Percentiles rank a stretch among this genome's conserved stretches.
Evolutionary conservation across 1,140 invertebrate genomes (phyloP).

Genomic region (Probaryconus sp.): DNA sequence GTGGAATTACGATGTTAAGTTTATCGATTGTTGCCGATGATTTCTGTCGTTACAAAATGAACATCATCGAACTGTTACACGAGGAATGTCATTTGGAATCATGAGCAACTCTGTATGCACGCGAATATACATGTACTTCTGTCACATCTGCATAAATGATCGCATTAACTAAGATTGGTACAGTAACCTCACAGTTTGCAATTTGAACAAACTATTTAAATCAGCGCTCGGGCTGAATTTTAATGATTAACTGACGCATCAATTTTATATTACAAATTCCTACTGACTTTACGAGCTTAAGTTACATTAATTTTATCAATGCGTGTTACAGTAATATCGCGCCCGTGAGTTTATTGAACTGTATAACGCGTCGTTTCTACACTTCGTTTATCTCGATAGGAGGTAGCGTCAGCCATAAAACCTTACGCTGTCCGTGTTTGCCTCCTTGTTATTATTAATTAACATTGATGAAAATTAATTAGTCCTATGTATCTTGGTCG

Average conservation of each 20-base stretch:
- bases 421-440: background rate
- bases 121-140: conserved; percentile 30
- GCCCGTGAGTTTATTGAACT: no score
- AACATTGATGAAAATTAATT: conserved; percentile 35
- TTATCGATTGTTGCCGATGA: no score
- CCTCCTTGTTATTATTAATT: conserved; percentile 23
- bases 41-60: no score
- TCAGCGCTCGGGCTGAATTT: conserved; percentile 5
- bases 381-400: conserved; percentile 1
- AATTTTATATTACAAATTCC: conserved; percentile 18
- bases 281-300: background rate
- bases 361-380: background rate
- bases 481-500: conserved; percentile 3
- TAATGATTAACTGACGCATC: conserved; percentile 23
- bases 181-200: conserved; percentile 25
- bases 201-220: conserved; percentile 15
- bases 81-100: no score
- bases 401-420: conserved; percentile 16
- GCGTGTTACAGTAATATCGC: background rate
- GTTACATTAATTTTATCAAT: background rate
- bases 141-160: conserved; percentile 34
- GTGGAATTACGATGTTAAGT: no score
- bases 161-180: conserved; percentile 23
- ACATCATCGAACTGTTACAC: no score
- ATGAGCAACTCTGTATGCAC: no score